Evolutionary conservation across 2,113 vertebrate species (phyloP), one percentile per base, ranked within the genome.

Genomic region (Himantopus leucocephalus): DNA sequence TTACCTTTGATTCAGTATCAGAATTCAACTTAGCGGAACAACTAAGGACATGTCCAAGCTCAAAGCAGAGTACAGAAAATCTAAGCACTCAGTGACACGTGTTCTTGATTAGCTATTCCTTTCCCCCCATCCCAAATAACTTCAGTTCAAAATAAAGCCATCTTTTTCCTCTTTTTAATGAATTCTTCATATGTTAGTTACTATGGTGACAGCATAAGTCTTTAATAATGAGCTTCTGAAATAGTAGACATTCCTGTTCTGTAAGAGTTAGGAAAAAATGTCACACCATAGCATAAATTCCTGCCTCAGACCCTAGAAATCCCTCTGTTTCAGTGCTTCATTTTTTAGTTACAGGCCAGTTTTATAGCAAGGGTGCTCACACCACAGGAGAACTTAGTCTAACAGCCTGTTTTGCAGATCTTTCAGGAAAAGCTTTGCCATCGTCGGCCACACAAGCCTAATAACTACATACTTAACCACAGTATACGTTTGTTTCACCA

Each of bases 191-290:
- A 73, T 56, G 32, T 43, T 68, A 78, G 92, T 92, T 92, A 85
- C 91, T 85, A 94, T 79, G 86, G 73, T 4, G 34, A 97, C 62
- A 85, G 70, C 17, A 3, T 27, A 91, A 95, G 68, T 74, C 73
- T 70, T 41, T 78, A 97, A 93, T 78, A 86, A 79, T 15, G 27
- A 96, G 70, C 39, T 89, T 89, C 70, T 92, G 88, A 94, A 89
- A 87, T 41, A 82, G 68, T 4, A 87, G 53, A 43, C 60, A 96
- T 64, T 91, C 71, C 73, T 94, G 34, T 45, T 91, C 78, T 66
- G 0, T 56, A 64, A 74, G 10, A 74, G 34, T 71, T 81, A 64
- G 56, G 60, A 87, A 92, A 95, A 91, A 85, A 91, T 43, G 48
- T 55, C 70, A 80, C 52, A 87, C 62, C 66, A 76, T 26, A 76